phyloP scores from a whole-genome alignment of 2,797 vertebrate genomes.

The Rhinichthys osculus region DNA sequence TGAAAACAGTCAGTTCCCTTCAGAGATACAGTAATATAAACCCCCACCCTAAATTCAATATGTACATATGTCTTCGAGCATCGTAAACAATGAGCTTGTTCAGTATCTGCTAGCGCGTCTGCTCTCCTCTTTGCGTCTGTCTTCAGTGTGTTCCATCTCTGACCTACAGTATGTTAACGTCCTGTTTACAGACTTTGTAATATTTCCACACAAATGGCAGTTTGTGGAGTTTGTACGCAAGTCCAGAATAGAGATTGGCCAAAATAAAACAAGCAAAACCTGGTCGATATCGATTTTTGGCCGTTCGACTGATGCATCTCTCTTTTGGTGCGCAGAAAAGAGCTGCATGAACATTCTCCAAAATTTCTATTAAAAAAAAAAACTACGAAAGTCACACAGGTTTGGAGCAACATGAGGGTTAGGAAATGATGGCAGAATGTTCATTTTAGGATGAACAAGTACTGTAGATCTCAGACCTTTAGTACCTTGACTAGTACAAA shows the following conservation, averaged over 20 bases:
- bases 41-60: not conserved
- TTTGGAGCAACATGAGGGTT: not conserved
- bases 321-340: not conserved
- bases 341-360: not conserved
- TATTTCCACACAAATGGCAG: not conserved
- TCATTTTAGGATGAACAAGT: not conserved
- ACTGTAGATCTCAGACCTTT: not conserved
- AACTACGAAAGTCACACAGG: not conserved
- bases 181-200: not conserved
- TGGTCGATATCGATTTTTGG: not conserved
- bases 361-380: not conserved
- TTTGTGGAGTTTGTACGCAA: not conserved
- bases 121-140: not conserved
- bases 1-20: no score
- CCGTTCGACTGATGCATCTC: not conserved
- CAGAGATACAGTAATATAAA: not conserved
- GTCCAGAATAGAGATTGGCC: not conserved
- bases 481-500: slow-evolving; percentile 2
- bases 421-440: not conserved
- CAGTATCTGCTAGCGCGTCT: no score
- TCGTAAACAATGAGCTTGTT: not conserved
- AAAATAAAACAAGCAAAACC: not conserved
- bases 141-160: not conserved
- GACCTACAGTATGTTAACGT: not conserved
- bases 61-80: not conserved